Base-by-base conservation (phyloP, 1,140 invertebrate genomes). In the Euura saliciscinereae region DNA sequence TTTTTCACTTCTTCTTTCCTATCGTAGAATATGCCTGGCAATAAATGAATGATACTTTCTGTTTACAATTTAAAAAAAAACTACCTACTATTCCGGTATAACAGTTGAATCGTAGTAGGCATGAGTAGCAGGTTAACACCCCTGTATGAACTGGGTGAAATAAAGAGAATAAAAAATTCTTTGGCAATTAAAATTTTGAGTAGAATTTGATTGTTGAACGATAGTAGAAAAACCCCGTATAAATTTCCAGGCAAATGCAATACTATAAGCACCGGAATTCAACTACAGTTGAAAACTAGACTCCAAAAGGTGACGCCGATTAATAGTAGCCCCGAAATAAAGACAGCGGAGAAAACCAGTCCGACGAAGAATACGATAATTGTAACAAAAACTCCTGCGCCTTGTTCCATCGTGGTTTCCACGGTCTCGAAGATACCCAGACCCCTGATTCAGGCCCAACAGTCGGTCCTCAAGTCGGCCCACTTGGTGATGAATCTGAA, bases 401-500 rank as follows among this genome's bases (percentile, higher is more conserved):
- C 13, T n/a, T 8, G 51, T 3, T n/a, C 51, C 0, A 6, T 59
- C 5, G 51, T 59, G 10, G 51, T 59, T n/a, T 45, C 68, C 4
- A 69, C 42, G 44, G 42, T 69, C 6, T 69, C 68, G n/a, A 69
- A 44, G 45, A 43, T 69, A 13, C 44, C 68, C 43, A 42, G 68
- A 46, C 45, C 68, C 6, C 42, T 69, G 43, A 69, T 46, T 44
- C 43, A 44, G 6, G 13, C 42, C 6, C 45, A 74, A 42, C 11
- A 65, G 13, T 66, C 45, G 44, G 59, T 65, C 28, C 44, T 74
- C 3, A 74, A 74, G 65, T 74, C 73, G 2, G 51, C 73, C 11
- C 73, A 71, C 67, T 66, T 74, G 6, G 67, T 74, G 6, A 65
- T 74, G 73, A 74, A 71, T 43, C 8, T 74, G 4, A 71, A 51